Conservation (phyloP, 2,113 vertebrate genomes). For the Microtus montanus region DNA sequence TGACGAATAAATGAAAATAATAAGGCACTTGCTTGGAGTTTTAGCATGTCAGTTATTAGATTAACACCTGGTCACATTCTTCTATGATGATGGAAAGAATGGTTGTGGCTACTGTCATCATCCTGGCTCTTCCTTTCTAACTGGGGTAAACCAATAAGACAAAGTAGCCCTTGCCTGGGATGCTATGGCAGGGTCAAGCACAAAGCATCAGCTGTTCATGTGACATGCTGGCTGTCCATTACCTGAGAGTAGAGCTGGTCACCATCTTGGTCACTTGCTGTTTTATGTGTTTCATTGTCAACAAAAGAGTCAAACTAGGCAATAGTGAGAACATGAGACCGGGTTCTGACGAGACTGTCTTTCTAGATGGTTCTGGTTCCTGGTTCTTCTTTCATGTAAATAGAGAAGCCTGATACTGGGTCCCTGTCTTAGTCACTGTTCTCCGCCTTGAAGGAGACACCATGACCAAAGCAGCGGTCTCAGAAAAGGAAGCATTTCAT, state of each 20-base stretch:
- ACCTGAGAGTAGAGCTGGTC: background rate
- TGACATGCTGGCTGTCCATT: background rate
- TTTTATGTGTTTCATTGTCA: background rate
- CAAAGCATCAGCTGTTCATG: background rate
- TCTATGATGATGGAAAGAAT: background rate
- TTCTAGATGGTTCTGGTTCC: background rate
- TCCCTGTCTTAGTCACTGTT: background rate
- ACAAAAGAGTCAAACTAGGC: background rate
- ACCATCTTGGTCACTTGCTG: background rate
- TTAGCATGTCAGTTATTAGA: background rate
- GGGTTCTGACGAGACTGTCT: background rate
- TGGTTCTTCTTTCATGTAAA: background rate
- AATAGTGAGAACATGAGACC: background rate
- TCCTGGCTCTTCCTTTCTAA: background rate
- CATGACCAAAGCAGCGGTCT: background rate
- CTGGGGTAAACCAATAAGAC: background rate
- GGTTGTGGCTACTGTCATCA: background rate
- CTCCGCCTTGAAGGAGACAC: background rate
- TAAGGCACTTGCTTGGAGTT: background rate
- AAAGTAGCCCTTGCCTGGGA: background rate
- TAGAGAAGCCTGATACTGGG: background rate
- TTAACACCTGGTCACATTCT: background rate
- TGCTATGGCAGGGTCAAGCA: background rate
- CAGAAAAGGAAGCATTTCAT: background rate
- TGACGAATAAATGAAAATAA: background rate